These are phyloP conservation scores for Sylvilagus bachmani DNA, from an alignment of 2,113 vertebrate genomes.

Conservation along the genomic window DNA sequence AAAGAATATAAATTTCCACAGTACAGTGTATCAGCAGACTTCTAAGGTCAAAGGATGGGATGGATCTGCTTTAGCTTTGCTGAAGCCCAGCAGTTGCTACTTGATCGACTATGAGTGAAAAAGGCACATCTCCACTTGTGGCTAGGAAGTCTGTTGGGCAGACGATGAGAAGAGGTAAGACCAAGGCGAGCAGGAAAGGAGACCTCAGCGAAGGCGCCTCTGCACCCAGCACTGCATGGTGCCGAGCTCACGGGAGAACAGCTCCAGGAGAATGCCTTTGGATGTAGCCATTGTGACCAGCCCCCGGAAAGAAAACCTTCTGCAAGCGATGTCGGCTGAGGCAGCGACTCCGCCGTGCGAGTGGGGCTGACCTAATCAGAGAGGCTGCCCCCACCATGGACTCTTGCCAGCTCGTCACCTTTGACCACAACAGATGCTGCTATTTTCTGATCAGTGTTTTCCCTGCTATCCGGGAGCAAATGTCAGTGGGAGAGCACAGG, in stretches of 20 bases:
- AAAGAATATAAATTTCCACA: too few relatives aligned
- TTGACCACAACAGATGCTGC: conserved; percentile 80
- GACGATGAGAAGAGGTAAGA: neutral
- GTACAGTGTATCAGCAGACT: too few relatives aligned
- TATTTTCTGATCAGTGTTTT: conserved; percentile 73
- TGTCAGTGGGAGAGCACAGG: conserved; percentile 72
- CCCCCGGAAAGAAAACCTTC: neutral
- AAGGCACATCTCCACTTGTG: neutral
- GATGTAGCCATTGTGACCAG: neutral
- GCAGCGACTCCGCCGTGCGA: neutral
- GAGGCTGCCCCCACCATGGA: conserved; percentile 12
- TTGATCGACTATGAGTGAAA: neutral
- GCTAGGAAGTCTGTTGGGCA: neutral
- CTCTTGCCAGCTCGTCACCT: conserved; percentile 69
- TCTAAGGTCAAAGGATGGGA: neutral
- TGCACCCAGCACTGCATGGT: neutral
- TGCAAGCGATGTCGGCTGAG: conserved; percentile 28
- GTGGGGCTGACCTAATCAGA: conserved; percentile 52
- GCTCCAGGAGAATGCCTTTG: neutral
- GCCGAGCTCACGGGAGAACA: neutral
- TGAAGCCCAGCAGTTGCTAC: neutral
- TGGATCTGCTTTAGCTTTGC: neutral
- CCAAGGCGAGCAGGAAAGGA: neutral
- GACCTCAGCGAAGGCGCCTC: neutral
- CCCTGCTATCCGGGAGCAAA: conserved; percentile 70